Percentiles rank a stretch among this genome's conserved stretches.
Conservation (phyloP, 1,140 invertebrate species). For the Chironomus tepperi region DNA sequence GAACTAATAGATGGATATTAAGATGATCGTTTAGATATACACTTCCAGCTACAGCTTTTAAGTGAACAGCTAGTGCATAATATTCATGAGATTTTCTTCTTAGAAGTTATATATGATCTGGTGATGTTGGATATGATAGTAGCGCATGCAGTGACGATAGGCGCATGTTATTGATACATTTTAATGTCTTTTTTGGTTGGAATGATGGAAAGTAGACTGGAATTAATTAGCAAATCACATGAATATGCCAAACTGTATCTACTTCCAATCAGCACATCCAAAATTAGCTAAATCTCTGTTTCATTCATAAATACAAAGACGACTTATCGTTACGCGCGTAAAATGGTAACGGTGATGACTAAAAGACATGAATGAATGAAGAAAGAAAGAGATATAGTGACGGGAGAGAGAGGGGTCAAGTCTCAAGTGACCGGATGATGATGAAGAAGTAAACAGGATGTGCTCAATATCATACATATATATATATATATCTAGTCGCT, state of each 20-base stretch:
- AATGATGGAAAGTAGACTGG: too few species aligned
- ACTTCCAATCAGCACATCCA: too few species aligned
- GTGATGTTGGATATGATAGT: too few species aligned
- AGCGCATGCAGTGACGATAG: too few species aligned
- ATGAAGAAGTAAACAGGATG: conserved; percentile 20
- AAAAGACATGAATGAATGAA: background rate
- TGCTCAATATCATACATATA: conserved; percentile 3
- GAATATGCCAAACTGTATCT: too few species aligned
- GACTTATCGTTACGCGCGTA: conserved; percentile 5
- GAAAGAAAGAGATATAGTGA: background rate
- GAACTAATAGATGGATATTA: conserved; percentile 20
- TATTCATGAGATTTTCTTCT: background rate
- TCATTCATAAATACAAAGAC: conserved; percentile 16
- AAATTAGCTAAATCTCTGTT: background rate
- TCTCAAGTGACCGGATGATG: conserved; percentile 19
- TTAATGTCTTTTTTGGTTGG: too few species aligned
- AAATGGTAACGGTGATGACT: background rate
- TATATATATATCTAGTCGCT: background rate
- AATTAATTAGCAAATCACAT: too few species aligned
- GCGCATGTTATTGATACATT: too few species aligned
- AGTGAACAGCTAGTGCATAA: background rate
- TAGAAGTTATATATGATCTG: too few species aligned
- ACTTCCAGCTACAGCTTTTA: background rate
- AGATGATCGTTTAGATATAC: conserved; percentile 16
- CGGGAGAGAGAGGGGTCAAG: background rate